Evolutionary conservation across 1,140 invertebrate species (phyloP).

Genomic region (Zaprionus gabonicus): DNA sequence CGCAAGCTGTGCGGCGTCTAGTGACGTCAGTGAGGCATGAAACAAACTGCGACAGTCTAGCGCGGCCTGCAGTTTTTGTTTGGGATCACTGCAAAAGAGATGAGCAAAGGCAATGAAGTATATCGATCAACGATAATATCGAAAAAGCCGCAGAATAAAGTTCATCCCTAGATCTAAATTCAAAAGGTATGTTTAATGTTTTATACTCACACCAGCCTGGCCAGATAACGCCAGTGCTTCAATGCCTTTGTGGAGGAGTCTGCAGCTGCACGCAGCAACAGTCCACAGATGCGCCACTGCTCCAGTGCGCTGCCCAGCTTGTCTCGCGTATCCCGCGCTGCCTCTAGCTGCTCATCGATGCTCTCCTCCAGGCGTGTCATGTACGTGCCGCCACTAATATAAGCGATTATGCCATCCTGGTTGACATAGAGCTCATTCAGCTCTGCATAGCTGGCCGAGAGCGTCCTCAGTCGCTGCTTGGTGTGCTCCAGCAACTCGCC

Average conservation of each 20-base stretch:
- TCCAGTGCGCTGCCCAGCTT: conserved; percentile 78
- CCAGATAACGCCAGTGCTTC: conserved; percentile 69
- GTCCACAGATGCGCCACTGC: conserved; percentile 82
- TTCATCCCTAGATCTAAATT: not conserved
- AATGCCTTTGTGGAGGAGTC: conserved; percentile 72
- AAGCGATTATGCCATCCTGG: conserved; percentile 82
- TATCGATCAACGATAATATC: not conserved
- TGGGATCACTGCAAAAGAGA: conserved; percentile 60
- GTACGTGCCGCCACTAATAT: conserved; percentile 79
- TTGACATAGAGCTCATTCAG: conserved; percentile 76
- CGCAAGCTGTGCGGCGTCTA: conserved; percentile 77
- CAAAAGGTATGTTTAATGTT: not conserved
- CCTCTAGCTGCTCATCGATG: conserved; percentile 76
- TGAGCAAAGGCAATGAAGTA: not conserved
- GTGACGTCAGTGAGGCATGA: conserved; percentile 72
- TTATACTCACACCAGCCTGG: conserved; percentile 56
- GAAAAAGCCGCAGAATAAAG: not conserved
- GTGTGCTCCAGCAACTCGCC: conserved; percentile 75
- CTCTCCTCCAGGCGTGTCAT: conserved; percentile 77
- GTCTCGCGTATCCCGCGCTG: conserved; percentile 77
- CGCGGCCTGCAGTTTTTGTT: conserved; percentile 67
- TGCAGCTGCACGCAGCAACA: conserved; percentile 64
- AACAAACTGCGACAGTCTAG: conserved; percentile 73
- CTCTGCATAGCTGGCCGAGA: conserved; percentile 70
- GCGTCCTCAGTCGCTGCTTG: conserved; percentile 61